Percentiles rank a stretch among this genome's conserved stretches.
These are phyloP conservation scores for Sturnira hondurensis DNA, from an alignment of 2,113 vertebrate species.

Conservation along the genomic window DNA sequence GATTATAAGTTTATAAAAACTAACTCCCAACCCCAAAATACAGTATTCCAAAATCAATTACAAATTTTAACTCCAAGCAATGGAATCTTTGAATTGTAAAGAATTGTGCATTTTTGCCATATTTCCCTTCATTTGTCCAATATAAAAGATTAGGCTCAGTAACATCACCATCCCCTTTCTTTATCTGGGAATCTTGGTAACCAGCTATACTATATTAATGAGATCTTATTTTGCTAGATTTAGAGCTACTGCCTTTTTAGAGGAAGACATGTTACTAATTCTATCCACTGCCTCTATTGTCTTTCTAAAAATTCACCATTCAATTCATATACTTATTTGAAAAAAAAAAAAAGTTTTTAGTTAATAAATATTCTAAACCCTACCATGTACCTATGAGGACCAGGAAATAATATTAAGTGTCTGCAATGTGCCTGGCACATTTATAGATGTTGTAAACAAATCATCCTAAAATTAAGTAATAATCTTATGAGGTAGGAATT, in stretches of 20 bases:
- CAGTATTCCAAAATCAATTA: not conserved
- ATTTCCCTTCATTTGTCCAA: not conserved
- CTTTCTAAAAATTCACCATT: not conserved
- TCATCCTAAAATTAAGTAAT: not conserved
- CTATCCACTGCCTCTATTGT: not conserved
- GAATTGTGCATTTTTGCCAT: rapidly evolving
- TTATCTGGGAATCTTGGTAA: not conserved
- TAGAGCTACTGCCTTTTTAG: not conserved
- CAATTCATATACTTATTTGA: not conserved
- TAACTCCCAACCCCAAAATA: not conserved
- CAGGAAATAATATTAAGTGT: not conserved
- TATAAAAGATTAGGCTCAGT: not conserved
- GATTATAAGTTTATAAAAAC: not conserved
- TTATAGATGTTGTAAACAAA: not conserved
- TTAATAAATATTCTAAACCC: not conserved
- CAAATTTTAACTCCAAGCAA: not conserved
- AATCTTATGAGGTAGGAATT: not conserved
- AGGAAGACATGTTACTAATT: not conserved
- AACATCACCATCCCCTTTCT: not conserved
- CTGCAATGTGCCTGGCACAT: not conserved
- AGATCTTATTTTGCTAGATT: not conserved
- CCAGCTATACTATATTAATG: not conserved
- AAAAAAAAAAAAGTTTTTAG: not conserved
- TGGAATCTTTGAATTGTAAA: not conserved
- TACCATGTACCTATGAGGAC: not conserved